Evolutionary conservation across 2,888 invertebrate genomes (phyloP), one percentile per base, ranked within the genome.

Genomic region (Odiellus spinosus): DNA sequence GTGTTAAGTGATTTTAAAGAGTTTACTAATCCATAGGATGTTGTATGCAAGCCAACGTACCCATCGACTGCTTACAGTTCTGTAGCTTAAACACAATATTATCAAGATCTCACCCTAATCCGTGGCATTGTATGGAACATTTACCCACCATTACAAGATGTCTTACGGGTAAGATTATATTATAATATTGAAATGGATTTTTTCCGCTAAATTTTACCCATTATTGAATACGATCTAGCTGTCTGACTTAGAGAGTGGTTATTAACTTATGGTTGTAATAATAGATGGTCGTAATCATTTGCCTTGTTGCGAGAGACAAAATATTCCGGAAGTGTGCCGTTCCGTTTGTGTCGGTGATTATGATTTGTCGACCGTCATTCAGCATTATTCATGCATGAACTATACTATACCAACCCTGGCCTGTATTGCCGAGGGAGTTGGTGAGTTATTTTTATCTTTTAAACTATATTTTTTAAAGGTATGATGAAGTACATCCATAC

Each of bases 291-390:
- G 84, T 15, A 83, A 86, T 67, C 85, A 85, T 67, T 78, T 82
- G 21, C 84, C 84, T 0, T 85, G 85, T 64, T 85, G 85, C 63
- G 76, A 80, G 18, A 77, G 78, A 55, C 82, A 83, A 62, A 73
- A 77, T 47, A 80, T 85, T 17, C 85, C 85, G 0, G 82, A 83
- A 63, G 76, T 84, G 56, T 85, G 85, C 61, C 83, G 82, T 60
- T 83, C 84, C 55, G 82, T 85, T 54, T 85, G 85, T 61, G 71
- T 82, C 1, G 85, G 85, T 20, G 82, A 84, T 63, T 85, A 84
- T 65, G 82, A 82, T 0, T 77, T 82, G 1, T 83, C 83, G 51
- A 79, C 79, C 59, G 77, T 85, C 49, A 80, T 80, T 64, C 82
- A 83, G 0, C 82, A 85, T 59, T 82, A 84, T 63, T 82, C 82